These are phyloP conservation scores for Archilochus colubris DNA, from an alignment of 2,113 vertebrate species.

Conservation along the genomic window DNA sequence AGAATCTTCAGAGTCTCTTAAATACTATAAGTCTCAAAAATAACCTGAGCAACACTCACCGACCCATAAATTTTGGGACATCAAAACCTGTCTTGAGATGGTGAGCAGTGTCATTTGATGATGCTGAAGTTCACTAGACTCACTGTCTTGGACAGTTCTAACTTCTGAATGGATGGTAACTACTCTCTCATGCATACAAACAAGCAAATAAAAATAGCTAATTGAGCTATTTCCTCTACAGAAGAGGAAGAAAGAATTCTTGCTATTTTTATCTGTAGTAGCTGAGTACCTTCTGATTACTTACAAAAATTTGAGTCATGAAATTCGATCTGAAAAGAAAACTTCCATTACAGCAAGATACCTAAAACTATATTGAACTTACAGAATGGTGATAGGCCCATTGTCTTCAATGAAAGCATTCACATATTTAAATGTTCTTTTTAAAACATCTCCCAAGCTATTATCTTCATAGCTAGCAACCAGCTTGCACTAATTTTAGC, in stretches of 20 bases:
- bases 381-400: not conserved
- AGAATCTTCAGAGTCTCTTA: not conserved
- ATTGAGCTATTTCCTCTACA: constrained; percentile 35
- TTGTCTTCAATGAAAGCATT: not conserved
- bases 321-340: not conserved
- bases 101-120: not conserved
- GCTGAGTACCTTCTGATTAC: constrained; percentile 14
- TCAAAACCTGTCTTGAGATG: not conserved
- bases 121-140: not conserved
- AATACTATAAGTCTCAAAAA: not conserved
- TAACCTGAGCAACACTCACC: not conserved
- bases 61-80: not conserved
- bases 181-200: not conserved
- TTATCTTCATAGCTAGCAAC: not conserved
- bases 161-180: not conserved
- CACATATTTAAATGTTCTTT: not conserved
- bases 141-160: not conserved
- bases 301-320: not conserved
- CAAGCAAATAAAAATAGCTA: constrained; percentile 47
- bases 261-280: constrained; percentile 21
- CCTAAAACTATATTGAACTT: not conserved
- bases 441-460: not conserved
- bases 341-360: not conserved
- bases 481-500: not conserved
- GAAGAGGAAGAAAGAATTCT: constrained; percentile 19